A percentile compares a stretch with the other conserved stretches of the same genome.
These are phyloP conservation scores for Calyptomena viridis DNA, from an alignment of 2,113 vertebrate genomes.

Conservation along the genomic window DNA sequence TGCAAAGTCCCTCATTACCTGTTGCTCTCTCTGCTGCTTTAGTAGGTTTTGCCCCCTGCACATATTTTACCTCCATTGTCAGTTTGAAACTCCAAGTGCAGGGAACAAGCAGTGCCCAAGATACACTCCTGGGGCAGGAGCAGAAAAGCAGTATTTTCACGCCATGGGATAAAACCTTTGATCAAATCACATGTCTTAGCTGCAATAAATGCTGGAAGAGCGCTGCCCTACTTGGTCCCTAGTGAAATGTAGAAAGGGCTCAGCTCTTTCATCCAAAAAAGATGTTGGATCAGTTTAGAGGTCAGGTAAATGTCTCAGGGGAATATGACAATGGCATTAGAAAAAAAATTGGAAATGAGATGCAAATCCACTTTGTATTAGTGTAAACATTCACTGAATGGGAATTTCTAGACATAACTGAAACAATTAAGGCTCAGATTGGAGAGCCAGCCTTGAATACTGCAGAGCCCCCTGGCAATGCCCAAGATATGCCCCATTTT, in stretches of 20 bases:
- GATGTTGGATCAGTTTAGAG: background rate
- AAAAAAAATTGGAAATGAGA: background rate
- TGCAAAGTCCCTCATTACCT: background rate
- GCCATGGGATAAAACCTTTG: background rate
- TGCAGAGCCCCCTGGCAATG: background rate
- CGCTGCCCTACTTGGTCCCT: background rate
- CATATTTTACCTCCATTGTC: background rate
- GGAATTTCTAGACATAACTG: background rate
- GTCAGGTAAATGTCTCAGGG: background rate
- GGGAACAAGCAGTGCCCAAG: background rate
- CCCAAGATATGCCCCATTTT: background rate
- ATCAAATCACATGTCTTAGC: background rate
- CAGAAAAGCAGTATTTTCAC: background rate
- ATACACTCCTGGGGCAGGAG: background rate
- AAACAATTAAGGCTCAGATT: background rate
- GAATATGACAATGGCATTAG: background rate
- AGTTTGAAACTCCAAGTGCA: fast-evolving
- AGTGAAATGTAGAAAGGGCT: background rate
- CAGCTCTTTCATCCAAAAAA: background rate
- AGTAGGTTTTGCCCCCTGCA: background rate
- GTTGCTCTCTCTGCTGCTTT: background rate
- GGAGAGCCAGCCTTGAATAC: background rate
- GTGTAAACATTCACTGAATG: background rate
- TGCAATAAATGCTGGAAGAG: background rate
- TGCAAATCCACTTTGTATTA: background rate